A percentile compares a stretch with the other conserved stretches of the same genome.
phyloP scores from a whole-genome alignment of 2,797 vertebrate species.

The Gymnocypris eckloni region DNA sequence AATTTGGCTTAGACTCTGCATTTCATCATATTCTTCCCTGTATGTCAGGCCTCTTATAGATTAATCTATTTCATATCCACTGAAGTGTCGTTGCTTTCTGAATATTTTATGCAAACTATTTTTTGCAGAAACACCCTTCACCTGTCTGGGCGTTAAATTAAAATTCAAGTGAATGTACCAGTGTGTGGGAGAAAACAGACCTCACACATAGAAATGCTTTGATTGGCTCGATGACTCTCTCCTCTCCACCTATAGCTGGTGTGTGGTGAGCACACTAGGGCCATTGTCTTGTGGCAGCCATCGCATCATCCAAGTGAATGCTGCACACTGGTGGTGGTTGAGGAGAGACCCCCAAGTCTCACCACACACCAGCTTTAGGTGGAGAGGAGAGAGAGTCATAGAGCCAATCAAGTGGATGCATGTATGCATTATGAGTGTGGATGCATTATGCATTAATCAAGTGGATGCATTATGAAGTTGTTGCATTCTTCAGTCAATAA shows the following conservation, averaged over 20 bases:
- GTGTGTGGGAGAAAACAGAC: slow-evolving; percentile 26
- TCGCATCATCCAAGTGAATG: no score
- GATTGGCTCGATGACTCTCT: no score
- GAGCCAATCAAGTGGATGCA: no score
- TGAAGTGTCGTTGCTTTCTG: slow-evolving; percentile 40
- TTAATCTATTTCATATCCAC: slow-evolving; percentile 42
- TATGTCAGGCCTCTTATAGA: slow-evolving; percentile 30
- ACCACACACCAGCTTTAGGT: no score
- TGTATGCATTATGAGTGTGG: no score
- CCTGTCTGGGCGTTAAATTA: slow-evolving; percentile 12
- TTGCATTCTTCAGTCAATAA: slow-evolving; percentile 18
- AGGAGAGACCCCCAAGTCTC: no score
- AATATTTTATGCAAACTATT: slow-evolving; percentile 53
- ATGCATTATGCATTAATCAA: no score
- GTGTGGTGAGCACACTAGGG: no score
- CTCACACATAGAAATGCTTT: neutral
- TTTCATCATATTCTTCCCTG: slow-evolving; percentile 23
- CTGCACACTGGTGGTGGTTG: no score
- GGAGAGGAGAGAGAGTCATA: no score
- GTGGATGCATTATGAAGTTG: neutral
- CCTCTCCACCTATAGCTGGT: no score
- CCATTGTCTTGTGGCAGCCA: no score
- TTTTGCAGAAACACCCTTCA: slow-evolving; percentile 37
- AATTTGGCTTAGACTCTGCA: slow-evolving; percentile 21
- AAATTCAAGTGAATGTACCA: slow-evolving; percentile 35